Evolutionary conservation across 2,888 invertebrate genomes (phyloP), one percentile per base, ranked within the genome.

Genomic region (Stomorhina lunata): DNA sequence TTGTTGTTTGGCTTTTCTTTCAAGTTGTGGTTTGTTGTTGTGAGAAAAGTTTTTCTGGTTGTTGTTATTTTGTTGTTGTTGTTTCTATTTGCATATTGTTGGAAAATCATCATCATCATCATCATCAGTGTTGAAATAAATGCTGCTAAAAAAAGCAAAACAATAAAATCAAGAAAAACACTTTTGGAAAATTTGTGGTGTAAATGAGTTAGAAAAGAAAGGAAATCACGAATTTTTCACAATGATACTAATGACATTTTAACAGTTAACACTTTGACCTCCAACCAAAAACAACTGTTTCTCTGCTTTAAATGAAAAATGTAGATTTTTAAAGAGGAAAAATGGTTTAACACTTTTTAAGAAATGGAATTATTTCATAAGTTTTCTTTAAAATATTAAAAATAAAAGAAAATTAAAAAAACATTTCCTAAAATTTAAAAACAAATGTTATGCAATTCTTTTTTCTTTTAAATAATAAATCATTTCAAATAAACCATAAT

Each of bases 201-300:
- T 53, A 63, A 81, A 78, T 78, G 45, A 78, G 68, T 75, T 69
- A 57, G 78, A 82, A 82, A 82, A 71, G 63, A 57, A 82, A 82
- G 76, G 63, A 57, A 81, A 78, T 82, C 78, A 82, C 73, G 78
- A 82, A 53, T 40, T 65, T 55, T 57, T 53, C 73, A 69, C 20
- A 40, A 17, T 55, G 50, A 69, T 73, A 69, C 57, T 69, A 81
- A 65, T 65, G 55, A 61, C 69, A 75, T 50, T 57, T 50, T 68
- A 65, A 76, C 76, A 55, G 72, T 73, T 75, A 69, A 25, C 40
- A 53, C 10, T 45, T 66, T 82, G 81, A 81, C 81, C 81, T 71
- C 61, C 29, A 71, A 57, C 59, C 25, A 37, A 68, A 1, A 53
- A 48, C 61, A 78, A 65, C 55, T 45, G 63, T 53, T 76, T 25